These are phyloP conservation scores for Tympanoctomys barrerae DNA, from an alignment of 2,797 vertebrate genomes.

Conservation along the genomic window DNA sequence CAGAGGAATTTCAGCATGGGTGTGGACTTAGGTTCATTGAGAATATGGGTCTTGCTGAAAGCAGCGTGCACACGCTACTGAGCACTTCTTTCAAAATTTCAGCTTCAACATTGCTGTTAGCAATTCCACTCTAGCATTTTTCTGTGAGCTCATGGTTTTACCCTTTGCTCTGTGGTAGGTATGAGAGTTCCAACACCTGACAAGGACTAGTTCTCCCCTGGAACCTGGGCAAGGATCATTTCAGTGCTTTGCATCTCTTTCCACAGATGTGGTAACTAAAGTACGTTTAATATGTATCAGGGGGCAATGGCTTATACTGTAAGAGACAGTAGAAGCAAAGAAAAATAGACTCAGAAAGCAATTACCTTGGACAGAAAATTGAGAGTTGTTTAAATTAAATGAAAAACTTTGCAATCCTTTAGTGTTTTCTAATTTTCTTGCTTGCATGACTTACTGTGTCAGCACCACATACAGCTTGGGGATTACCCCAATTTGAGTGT, in stretches of 20 bases:
- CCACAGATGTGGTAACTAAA: constrained; percentile 55
- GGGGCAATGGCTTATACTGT: constrained; percentile 63
- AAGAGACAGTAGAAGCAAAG: constrained; percentile 68
- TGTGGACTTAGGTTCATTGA: neutral
- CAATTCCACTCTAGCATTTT: neutral
- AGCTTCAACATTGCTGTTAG: neutral
- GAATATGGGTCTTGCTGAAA: neutral
- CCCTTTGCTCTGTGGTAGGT: neutral
- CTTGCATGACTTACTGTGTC: constrained; percentile 33
- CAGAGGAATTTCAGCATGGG: constrained; percentile 14
- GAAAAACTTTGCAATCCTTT: constrained; percentile 59
- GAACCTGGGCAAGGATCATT: constrained; percentile 16
- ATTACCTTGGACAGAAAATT: constrained; percentile 75
- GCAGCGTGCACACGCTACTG: neutral
- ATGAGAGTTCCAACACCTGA: neutral
- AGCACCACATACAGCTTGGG: constrained; percentile 50
- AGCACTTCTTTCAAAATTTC: neutral
- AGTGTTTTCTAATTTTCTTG: constrained; percentile 73
- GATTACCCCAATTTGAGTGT: constrained; percentile 47
- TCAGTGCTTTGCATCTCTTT: constrained; percentile 55
- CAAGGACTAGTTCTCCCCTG: neutral
- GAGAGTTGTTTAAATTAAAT: constrained; percentile 75
- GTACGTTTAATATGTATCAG: constrained; percentile 66
- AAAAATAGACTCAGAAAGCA: constrained; percentile 72
- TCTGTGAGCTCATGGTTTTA: neutral